Base-by-base conservation (phyloP, 2,888 invertebrate genomes). In the Campaea margaritaria region DNA sequence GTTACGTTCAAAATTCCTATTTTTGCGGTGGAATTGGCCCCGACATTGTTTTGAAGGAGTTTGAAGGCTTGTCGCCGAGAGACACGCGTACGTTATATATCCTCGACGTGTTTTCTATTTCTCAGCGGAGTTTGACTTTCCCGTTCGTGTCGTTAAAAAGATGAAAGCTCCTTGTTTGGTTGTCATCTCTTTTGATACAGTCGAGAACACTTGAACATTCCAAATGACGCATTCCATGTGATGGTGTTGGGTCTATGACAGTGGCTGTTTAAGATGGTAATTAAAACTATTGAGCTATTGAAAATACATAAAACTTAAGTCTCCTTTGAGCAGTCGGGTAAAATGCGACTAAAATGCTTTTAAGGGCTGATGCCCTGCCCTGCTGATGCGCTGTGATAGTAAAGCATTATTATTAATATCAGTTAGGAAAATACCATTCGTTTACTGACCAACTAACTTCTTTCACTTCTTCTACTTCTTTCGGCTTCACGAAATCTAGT, bases 1-100 rank as follows among this genome's bases (percentile, higher is more conserved):
- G 59, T 59, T 45, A 50, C 49, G 59, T 50, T 50, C 39, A 54
- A 59, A 58, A 59, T 54, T 59, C 54, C 49, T 49, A 59, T 59
- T 59, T 59, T 59, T 59, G 45, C 50, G 44, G 45, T 41, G 44
- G 44, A 53, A 59, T 53, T 53, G 53, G 31, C 16, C 16, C 15
- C 21, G 44, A 58, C 48, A 58, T 58, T 53, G 58, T 52, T 58
- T 52, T 48, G 52, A 44, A 58, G 38, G 42, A 39, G 43, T 53
- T 51, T 45, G 38, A 48, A 44, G 38, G 28, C 36, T 28, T 48
- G 47, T 42, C 43, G 21, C 47, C 43, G 39, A 28, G 52, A 58
- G 34, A 44, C 38, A 31, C 34, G 36, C 36, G 21, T 21, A 38
- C 21, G 41, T 41, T 45, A 28, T 34, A 52, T 48, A 43, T 13